Conservation (phyloP, 2,797 vertebrate genomes). For the Buphagus erythrorhynchus region DNA sequence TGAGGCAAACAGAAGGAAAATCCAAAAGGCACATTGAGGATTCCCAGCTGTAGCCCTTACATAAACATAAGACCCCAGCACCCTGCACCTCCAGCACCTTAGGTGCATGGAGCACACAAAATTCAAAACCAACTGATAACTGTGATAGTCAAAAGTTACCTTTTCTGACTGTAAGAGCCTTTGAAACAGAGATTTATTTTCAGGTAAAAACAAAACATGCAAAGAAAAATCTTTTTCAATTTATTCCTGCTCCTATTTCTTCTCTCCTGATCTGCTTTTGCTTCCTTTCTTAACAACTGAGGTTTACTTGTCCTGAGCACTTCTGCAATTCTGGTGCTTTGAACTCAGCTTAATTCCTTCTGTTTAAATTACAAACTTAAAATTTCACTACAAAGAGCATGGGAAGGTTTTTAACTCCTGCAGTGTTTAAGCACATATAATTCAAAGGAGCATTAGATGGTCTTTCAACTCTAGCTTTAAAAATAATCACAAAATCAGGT, state of each 20-base stretch:
- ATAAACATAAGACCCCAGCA: rapidly evolving
- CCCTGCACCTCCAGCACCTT: neutral
- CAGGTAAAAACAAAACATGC: neutral
- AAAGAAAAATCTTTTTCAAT: neutral
- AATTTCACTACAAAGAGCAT: neutral
- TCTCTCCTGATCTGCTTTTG: neutral
- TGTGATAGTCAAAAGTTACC: neutral
- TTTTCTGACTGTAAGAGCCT: neutral
- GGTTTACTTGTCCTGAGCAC: neutral
- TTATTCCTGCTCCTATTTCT: neutral
- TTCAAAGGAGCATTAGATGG: neutral
- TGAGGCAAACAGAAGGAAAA: neutral
- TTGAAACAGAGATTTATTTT: neutral
- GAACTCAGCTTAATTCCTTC: neutral
- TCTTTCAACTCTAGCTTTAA: neutral
- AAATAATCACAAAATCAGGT: neutral
- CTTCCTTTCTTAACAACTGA: neutral
- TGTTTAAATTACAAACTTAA: neutral
- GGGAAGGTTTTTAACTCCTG: neutral
- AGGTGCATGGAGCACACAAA: rapidly evolving
- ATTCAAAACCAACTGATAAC: neutral
- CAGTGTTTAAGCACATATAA: neutral
- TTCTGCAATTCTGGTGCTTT: neutral
- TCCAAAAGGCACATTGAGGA: neutral
- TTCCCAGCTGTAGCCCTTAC: neutral